Conservation (phyloP, 2,797 vertebrate genomes). For the Ispidina lecontei region DNA sequence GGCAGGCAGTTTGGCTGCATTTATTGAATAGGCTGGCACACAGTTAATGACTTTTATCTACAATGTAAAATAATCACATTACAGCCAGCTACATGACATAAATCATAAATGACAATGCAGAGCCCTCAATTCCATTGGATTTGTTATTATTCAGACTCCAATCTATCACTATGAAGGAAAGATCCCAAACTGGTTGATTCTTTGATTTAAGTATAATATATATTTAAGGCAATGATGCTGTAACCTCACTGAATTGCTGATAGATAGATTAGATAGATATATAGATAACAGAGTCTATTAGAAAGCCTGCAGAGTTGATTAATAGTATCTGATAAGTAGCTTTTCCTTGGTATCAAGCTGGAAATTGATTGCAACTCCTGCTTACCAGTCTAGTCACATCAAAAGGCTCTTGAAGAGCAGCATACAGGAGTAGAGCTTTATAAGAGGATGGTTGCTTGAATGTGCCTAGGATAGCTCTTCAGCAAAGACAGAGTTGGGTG, state of each 20-base stretch:
- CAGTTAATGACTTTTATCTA: conserved; percentile 2
- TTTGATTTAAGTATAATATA: not conserved
- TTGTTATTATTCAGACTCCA: not conserved
- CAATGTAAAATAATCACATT: not conserved
- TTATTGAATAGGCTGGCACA: not conserved
- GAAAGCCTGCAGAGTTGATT: conserved; percentile 40
- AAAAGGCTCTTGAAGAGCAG: conserved; percentile 36
- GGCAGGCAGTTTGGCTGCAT: not conserved
- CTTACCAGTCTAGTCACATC: conserved; percentile 66
- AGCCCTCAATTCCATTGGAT: not conserved
- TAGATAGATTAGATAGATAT: not conserved
- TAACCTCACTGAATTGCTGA: conserved; percentile 21
- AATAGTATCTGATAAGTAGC: conserved; percentile 56
- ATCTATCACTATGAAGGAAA: not conserved
- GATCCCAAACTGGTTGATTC: not conserved
- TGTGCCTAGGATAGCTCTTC: conserved; percentile 29
- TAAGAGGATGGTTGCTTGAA: not conserved
- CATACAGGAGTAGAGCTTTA: not conserved
- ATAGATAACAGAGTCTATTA: conserved; percentile 44
- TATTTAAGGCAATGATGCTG: not conserved
- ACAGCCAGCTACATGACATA: not conserved
- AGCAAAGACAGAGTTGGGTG: not conserved
- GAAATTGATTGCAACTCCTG: conserved; percentile 63
- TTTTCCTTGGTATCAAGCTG: conserved; percentile 41
- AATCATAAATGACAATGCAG: conserved; percentile 18